A percentile compares a stretch with the other conserved stretches of the same genome.
Conservation (phyloP, 1,140 invertebrate genomes). For the Dysdera silvatica region DNA sequence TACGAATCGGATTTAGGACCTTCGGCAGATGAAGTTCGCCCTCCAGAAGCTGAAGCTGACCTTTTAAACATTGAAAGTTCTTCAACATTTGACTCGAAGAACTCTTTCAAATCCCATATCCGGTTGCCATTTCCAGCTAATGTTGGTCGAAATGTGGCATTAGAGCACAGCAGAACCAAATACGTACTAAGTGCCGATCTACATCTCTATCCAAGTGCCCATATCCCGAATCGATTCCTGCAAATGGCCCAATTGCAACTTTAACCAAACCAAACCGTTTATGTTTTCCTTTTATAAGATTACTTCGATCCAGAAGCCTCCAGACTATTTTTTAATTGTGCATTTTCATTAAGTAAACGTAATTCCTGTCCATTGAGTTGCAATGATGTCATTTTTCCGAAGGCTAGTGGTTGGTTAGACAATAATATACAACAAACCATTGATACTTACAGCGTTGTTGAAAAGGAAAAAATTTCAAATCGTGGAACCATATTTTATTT, state of each 20-base stretch:
- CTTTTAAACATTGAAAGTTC: neutral
- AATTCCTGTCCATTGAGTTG: conserved; percentile 58
- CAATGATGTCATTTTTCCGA: conserved; percentile 74
- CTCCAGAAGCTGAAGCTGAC: conserved; percentile 22
- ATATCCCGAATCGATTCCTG: conserved; percentile 30
- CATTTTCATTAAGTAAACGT: conserved; percentile 50
- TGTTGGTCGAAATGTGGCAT: conserved; percentile 37
- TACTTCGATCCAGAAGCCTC: conserved; percentile 53
- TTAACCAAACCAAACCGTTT: conserved; percentile 47
- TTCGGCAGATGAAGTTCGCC: neutral
- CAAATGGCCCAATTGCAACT: conserved; percentile 8
- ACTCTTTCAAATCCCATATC: conserved; percentile 22
- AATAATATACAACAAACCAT: conserved; percentile 51
- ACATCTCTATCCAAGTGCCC: conserved; percentile 36
- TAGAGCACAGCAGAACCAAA: conserved; percentile 31
- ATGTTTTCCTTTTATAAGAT: conserved; percentile 72
- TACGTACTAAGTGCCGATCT: conserved; percentile 37
- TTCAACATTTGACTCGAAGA: neutral
- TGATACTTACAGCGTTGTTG: conserved; percentile 78
- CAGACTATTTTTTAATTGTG: conserved; percentile 72
- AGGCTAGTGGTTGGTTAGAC: conserved; percentile 56
- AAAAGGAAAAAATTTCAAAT: conserved; percentile 62
- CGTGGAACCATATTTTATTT: conserved; percentile 76
- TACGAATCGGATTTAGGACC: conserved; percentile 30
- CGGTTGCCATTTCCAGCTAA: conserved; percentile 39